Evolutionary conservation across 2,888 invertebrate species (phyloP).

Genomic region (Lasioglossum malachurum): DNA sequence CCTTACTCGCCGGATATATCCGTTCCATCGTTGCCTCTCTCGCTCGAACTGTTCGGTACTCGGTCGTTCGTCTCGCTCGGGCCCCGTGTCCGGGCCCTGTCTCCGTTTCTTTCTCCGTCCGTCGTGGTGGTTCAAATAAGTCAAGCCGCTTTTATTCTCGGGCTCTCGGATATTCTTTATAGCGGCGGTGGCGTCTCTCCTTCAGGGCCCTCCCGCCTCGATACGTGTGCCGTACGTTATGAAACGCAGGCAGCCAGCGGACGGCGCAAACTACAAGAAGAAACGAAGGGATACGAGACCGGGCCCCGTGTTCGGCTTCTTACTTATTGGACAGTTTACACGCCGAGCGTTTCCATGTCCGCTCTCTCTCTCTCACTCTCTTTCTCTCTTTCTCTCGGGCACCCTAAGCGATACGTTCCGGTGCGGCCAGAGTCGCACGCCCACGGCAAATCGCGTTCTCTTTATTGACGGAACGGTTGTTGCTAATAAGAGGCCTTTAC

Average conservation of each 20-base stretch:
- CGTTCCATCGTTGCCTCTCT: slow-evolving; percentile 13
- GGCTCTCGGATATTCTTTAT: slow-evolving; percentile 82
- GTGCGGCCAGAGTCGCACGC: background rate
- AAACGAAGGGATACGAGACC: slow-evolving; percentile 76
- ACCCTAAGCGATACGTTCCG: background rate
- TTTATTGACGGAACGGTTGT: background rate
- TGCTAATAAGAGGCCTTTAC: background rate
- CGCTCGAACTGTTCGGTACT: slow-evolving; percentile 8
- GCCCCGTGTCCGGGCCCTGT: slow-evolving; percentile 22
- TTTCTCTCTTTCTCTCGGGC: background rate
- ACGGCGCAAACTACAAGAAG: slow-evolving; percentile 76
- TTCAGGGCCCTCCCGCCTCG: slow-evolving; percentile 39
- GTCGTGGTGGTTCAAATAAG: slow-evolving; percentile 79
- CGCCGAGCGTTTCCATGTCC: slow-evolving; percentile 69
- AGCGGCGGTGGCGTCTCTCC: slow-evolving; percentile 66
- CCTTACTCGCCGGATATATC: slow-evolving; percentile 16
- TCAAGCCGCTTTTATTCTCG: slow-evolving; percentile 82
- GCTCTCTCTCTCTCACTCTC: background rate
- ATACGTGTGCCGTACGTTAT: slow-evolving; percentile 70
- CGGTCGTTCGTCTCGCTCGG: slow-evolving; percentile 38
- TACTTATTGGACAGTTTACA: slow-evolving; percentile 84
- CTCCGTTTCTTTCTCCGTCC: slow-evolving; percentile 48
- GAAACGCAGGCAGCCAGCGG: slow-evolving; percentile 61
- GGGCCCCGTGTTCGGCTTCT: slow-evolving; percentile 78
- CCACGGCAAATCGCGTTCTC: slow-evolving; percentile 8